Conservation (phyloP, 2,888 invertebrate genomes). For the Oegoconia quadripuncta region DNA sequence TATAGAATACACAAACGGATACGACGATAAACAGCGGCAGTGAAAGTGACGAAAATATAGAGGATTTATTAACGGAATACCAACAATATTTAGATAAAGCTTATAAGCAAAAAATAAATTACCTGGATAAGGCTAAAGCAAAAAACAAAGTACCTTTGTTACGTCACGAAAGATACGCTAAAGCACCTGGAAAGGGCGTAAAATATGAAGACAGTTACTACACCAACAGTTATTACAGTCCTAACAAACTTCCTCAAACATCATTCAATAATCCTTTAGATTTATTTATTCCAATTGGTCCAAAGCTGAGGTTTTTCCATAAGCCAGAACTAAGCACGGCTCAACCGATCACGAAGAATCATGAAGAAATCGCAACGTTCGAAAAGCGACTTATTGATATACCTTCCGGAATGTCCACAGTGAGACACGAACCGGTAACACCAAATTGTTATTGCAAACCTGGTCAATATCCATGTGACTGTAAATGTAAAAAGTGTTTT, state of each 20-base stretch:
- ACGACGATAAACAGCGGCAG: constrained; percentile 42
- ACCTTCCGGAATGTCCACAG: constrained; percentile 24
- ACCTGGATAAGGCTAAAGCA: constrained; percentile 47
- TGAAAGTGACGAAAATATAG: constrained; percentile 60
- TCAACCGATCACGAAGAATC: constrained; percentile 21
- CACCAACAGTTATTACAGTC: constrained; percentile 34
- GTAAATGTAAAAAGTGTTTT: constrained; percentile 55
- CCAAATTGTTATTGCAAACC: constrained; percentile 52
- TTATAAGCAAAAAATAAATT: constrained; percentile 53
- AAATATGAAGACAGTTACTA: constrained; percentile 38
- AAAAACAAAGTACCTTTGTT: constrained; percentile 63
- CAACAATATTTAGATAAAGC: constrained; percentile 64
- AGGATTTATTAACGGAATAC: constrained; percentile 61
- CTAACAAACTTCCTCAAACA: constrained; percentile 30
- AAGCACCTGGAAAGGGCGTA: constrained; percentile 28
- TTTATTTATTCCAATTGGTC: constrained; percentile 43
- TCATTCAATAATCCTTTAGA: constrained; percentile 42
- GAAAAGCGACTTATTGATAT: constrained; percentile 30
- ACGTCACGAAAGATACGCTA: constrained; percentile 49
- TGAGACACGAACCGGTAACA: constrained; percentile 30
- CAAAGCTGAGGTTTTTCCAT: constrained; percentile 32
- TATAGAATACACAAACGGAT: constrained; percentile 49
- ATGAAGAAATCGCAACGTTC: constrained; percentile 29
- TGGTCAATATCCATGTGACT: constrained; percentile 47
- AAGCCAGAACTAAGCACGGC: constrained; percentile 26